Base-by-base conservation (phyloP, 1,140 invertebrate species). In the Aphelenchoides besseyi region DNA sequence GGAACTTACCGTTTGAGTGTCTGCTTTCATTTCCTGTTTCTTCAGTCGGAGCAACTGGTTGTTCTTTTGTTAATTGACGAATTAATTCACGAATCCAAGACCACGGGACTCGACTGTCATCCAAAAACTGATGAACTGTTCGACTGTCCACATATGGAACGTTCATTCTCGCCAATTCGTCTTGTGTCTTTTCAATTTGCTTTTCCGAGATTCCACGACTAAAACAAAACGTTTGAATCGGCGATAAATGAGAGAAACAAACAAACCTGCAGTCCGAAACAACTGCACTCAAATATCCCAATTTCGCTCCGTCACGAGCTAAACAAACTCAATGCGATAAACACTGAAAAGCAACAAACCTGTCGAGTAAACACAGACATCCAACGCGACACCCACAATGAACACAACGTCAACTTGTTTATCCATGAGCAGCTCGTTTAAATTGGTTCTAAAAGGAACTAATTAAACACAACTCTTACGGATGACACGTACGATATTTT, bases 371-470 rank as follows among this genome's bases (percentile, higher is more conserved):
- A 98, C 95, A 85, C 95, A 98, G 57, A 97, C 91, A 85, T 98
- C 95, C 80, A 94, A 94, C 0, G 95, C 95, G 52, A 98, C 86
- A 0, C 95, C 95, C 85, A 93, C 96, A 9, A 96, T 90, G 84
- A 93, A 97, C 69, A 97, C 91, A 85, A 96, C 94, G 2, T 93
- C 94, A 12, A 92, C 90, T 41, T 90, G 89, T 76, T 90, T 89
- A 80, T 90, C 86, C 48, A 90, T 88, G 37, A 98, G 87, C 82
- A 95, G 90, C 1, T 89, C 88, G 71, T 89, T 89, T 18, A 98
- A 86, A 23, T 90, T 90, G 2, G 94, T 97, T 78, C 94, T 89
- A 0, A 90, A 91, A 30, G 12, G 12, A 48, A 12, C 12, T 16
- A 23, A 16, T 48, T 23, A 69, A 59, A 70, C 1, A 12, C 23